Evolutionary conservation across 2,797 vertebrate species (phyloP).

Genomic region (Ficedula albicollis): DNA sequence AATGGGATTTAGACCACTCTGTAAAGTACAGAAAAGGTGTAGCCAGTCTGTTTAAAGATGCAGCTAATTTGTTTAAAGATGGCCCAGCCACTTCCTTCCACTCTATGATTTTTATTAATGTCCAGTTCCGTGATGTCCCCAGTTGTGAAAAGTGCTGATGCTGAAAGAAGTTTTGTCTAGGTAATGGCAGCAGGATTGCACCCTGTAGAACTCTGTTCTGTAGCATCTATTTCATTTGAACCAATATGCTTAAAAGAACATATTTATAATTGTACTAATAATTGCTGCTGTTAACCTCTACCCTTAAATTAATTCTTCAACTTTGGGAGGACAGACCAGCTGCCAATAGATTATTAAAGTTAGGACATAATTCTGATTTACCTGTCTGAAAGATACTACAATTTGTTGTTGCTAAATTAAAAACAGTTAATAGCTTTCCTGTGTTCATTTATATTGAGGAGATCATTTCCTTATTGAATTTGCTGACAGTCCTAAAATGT

Average conservation of each 20-base stretch:
- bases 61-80: not conserved
- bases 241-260: not conserved
- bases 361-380: conserved; percentile 26
- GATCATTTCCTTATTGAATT: not conserved
- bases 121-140: not conserved
- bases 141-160: not conserved
- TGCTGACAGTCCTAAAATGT: not conserved
- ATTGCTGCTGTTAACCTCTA: conserved; percentile 19
- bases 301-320: not conserved
- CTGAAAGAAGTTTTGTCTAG: not conserved
- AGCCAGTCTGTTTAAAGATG: not conserved
- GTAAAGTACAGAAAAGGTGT: not conserved
- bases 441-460: conserved; percentile 36
- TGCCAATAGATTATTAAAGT: not conserved
- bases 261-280: not conserved
- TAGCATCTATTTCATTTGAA: not conserved
- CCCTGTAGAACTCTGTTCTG: not conserved
- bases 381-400: not conserved
- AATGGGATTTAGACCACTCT: not conserved
- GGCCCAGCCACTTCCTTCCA: not conserved
- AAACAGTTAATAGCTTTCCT: not conserved
- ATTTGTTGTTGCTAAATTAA: conserved; percentile 40
- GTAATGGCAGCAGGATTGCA: not conserved
- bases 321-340: not conserved
- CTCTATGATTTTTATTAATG: not conserved